These are phyloP conservation scores for Mimumesa dahlbomi DNA, from an alignment of 2,888 invertebrate genomes.

Conservation along the genomic window DNA sequence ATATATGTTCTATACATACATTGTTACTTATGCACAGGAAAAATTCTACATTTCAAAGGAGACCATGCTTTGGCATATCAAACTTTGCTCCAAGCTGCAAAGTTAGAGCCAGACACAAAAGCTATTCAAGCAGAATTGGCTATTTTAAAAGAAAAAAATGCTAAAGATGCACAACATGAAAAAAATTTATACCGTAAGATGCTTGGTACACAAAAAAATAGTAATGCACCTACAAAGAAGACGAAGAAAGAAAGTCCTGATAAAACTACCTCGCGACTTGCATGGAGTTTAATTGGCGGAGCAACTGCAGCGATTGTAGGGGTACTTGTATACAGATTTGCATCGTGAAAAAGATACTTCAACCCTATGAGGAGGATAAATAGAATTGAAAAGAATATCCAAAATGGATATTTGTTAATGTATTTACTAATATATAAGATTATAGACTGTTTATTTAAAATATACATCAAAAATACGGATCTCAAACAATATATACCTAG, in stretches of 20 bases:
- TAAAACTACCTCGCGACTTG: constrained; percentile 80
- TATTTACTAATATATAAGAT: constrained; percentile 15
- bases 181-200: constrained; percentile 87
- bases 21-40: constrained; percentile 65
- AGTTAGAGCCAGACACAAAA: constrained; percentile 85
- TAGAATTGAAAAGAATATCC: constrained; percentile 8
- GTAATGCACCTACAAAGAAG: constrained; percentile 28
- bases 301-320: constrained; percentile 87
- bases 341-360: constrained; percentile 54
- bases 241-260: constrained; percentile 44
- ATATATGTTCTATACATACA: constrained; percentile 14
- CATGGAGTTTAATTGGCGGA: constrained; percentile 87
- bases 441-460: constrained; percentile 6
- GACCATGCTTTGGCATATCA: constrained; percentile 87
- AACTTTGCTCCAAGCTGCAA: constrained; percentile 84
- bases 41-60: constrained; percentile 86
- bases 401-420: constrained; percentile 15
- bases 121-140: constrained; percentile 83
- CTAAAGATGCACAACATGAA: constrained; percentile 83
- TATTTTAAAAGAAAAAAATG: constrained; percentile 82
- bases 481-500: background rate
- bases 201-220: constrained; percentile 79
- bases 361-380: background rate
- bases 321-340: constrained; percentile 88
- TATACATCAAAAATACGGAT: constrained; percentile 12